Evolutionary conservation across 2,888 invertebrate genomes (phyloP), one percentile per base, ranked within the genome.

Genomic region (Sarcophaga rosellei): DNA sequence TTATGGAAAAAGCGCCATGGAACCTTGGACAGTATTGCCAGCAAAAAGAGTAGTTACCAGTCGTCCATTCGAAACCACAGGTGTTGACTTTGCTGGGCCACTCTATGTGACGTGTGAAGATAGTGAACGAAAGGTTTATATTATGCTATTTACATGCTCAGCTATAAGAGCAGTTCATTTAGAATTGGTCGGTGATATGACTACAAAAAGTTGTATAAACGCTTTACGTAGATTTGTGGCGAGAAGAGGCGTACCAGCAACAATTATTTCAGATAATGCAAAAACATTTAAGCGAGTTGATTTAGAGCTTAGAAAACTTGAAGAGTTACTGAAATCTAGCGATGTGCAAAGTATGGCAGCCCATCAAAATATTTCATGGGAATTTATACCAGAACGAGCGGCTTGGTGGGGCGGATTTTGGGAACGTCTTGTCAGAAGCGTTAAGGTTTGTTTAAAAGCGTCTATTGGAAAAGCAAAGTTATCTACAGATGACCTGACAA

Each of bases 381-480:
- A 77, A 62, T 79, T 77, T 69, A 79, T 84, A 20, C 80, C 77
- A 11, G 86, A 88, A 68, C 62, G 82, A 77, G 88, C 82, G 3
- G 84, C 87, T 25, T 86, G 85, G 85, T 88, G 85, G 87, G 84
- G 79, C 25, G 86, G 85, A 17, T 85, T 85, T 70, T 85, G 84
- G 86, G 84, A 87, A 35, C 83, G 85, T 12, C 76, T 87, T 12
- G 86, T 87, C 1, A 63, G 84, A 35, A 84, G 74, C 17, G 65
- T 87, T 0, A 88, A 88, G 44, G 69, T 74, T 57, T 81, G 72
- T 6, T 62, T 88, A 8, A 86, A 88, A 61, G 86, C 86, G 3
- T 73, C 77, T 25, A 85, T 87, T n/a, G 84, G 81, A 63, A 86
- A 81, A 78, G 75, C 77, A 17, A 59, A 77, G 11, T 62, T 86